A percentile compares a stretch with the other conserved stretches of the same genome.
These are phyloP conservation scores for Dicranocentrus wangi DNA, from an alignment of 2,888 invertebrate genomes.

Conservation along the genomic window DNA sequence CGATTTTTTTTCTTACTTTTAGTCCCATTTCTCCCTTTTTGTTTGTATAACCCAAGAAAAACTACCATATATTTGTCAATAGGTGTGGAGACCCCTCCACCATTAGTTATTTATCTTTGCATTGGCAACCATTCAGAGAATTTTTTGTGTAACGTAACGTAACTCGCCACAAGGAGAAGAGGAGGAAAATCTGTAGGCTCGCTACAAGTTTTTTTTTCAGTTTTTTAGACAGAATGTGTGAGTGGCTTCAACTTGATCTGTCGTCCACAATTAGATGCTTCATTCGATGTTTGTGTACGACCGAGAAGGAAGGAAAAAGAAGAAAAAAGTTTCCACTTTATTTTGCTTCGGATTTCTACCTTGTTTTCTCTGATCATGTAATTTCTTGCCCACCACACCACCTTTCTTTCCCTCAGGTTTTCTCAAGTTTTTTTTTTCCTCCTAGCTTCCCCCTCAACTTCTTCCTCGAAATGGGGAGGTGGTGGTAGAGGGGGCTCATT, in stretches of 20 bases:
- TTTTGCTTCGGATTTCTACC: conserved; percentile 5
- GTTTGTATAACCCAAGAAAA: background rate
- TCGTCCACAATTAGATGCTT: conserved; percentile 48
- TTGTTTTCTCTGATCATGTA: conserved; percentile 32
- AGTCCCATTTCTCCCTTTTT: background rate
- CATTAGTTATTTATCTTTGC: conserved; percentile 21
- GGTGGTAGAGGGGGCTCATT: conserved; percentile 26
- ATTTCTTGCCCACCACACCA: conserved; percentile 49
- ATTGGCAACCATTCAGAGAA: conserved; percentile 44
- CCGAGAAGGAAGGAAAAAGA: conserved; percentile 14
- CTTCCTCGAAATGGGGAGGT: background rate
- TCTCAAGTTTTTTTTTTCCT: conserved; percentile 18
- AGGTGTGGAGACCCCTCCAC: background rate
- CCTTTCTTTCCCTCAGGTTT: conserved; percentile 22
- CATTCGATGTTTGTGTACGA: conserved; percentile 38
- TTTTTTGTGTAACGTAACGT: conserved; percentile 13
- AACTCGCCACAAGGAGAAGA: too few relatives aligned
- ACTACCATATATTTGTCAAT: background rate
- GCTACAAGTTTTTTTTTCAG: too few relatives aligned
- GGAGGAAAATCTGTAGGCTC: too few relatives aligned
- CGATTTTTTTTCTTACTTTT: background rate
- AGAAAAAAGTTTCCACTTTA: conserved; percentile 29
- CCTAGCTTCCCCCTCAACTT: too few relatives aligned
- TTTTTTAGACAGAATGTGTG: too few relatives aligned
- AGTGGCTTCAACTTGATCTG: too few relatives aligned